phyloP scores from a whole-genome alignment of 2,888 invertebrate species.

The Netelia virgata region DNA sequence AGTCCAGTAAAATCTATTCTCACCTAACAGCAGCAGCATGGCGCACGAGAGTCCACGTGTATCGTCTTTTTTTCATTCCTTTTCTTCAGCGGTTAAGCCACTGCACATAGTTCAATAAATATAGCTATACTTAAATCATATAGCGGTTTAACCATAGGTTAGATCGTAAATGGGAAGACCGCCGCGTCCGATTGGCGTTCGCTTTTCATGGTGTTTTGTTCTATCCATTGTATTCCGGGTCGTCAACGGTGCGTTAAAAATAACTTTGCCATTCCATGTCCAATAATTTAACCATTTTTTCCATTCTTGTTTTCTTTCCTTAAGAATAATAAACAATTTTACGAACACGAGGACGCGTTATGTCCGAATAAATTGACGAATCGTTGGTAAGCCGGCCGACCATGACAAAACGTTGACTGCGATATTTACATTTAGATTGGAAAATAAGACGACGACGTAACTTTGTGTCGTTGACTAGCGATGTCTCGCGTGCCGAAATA shows the following conservation, averaged over 20 bases:
- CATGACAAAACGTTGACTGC: neutral
- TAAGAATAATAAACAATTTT: neutral
- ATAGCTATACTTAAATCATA: constrained; percentile 5
- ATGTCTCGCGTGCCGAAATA: neutral
- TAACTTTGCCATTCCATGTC: constrained; percentile 17
- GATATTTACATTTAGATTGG: constrained; percentile 47
- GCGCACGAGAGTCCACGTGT: constrained; percentile 34
- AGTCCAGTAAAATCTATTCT: constrained; percentile 58
- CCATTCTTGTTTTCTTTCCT: constrained; percentile 7
- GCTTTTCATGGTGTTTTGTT: constrained; percentile 3
- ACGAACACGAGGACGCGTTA: neutral
- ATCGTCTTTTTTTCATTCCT: constrained; percentile 52
- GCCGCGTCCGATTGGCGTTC: constrained; percentile 14
- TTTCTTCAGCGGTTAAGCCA: constrained; percentile 51
- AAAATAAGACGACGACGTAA: constrained; percentile 20
- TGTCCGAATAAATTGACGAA: too few species aligned
- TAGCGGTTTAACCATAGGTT: constrained; percentile 16
- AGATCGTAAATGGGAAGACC: constrained; percentile 40
- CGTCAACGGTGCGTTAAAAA: constrained; percentile 30
- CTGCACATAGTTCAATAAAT: constrained; percentile 42
- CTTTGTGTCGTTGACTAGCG: neutral
- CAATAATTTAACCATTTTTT: constrained; percentile 16
- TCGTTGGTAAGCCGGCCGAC: too few species aligned
- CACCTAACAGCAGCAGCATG: constrained; percentile 29
- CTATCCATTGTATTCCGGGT: constrained; percentile 36